Evolutionary conservation across 2,797 vertebrate species (phyloP).

Genomic region (Sebastes itinus): DNA sequence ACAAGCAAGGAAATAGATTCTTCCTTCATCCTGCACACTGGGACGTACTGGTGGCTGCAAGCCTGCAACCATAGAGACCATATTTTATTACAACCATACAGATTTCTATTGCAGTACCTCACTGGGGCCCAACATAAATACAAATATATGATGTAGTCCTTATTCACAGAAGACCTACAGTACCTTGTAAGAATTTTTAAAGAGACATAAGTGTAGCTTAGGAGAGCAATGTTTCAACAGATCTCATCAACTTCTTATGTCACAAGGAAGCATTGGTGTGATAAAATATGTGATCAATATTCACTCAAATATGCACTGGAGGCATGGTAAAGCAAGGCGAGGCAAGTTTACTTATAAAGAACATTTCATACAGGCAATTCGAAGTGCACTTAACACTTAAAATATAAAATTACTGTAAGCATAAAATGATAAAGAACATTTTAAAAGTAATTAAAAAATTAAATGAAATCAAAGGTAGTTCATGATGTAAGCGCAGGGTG

Average conservation of each 20-base stretch:
- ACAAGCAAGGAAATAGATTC: slow-evolving; percentile 49
- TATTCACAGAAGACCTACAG: not conserved
- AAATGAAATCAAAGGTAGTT: not conserved
- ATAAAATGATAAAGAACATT: not conserved
- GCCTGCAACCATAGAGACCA: slow-evolving; percentile 18
- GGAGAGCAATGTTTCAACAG: not conserved
- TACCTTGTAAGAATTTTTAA: not conserved
- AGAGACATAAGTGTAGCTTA: not conserved
- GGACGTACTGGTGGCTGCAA: slow-evolving; percentile 5
- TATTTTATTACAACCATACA: slow-evolving; percentile 35
- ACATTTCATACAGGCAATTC: not conserved
- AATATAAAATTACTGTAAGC: not conserved
- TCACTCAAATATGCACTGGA: not conserved
- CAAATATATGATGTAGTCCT: slow-evolving; percentile 13
- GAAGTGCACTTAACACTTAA: not conserved
- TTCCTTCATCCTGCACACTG: slow-evolving; percentile 14
- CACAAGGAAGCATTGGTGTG: not conserved
- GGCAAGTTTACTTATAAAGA: not conserved
- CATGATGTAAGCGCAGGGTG: not conserved
- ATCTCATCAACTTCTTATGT: not conserved
- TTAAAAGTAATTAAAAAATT: not conserved
- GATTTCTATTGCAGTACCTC: slow-evolving; percentile 9
- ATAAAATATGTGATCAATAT: not conserved
- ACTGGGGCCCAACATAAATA: slow-evolving; percentile 14
- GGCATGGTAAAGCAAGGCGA: not conserved